Percentiles rank a stretch among this genome's conserved stretches.
phyloP scores from a whole-genome alignment of 2,113 vertebrate species.

The Calidris pygmaea region DNA sequence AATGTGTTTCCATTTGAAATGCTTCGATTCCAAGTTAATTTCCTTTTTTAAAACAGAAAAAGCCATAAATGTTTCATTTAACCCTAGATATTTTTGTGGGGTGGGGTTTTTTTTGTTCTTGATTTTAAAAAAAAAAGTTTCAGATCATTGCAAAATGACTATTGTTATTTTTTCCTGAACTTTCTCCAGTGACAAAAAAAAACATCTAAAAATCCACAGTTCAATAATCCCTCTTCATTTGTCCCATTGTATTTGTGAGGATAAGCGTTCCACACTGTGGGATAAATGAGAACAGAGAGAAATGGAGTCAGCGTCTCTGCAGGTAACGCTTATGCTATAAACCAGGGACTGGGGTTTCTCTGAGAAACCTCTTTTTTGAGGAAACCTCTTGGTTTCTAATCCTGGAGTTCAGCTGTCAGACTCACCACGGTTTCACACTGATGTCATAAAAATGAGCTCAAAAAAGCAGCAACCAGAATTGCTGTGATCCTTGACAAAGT shows the following conservation, averaged over 20 bases:
- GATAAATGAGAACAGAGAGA: neutral
- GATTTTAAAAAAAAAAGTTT: neutral
- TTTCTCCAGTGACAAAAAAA: neutral
- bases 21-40: neutral
- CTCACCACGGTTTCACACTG: fast-evolving
- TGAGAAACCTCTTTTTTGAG: neutral
- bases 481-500: neutral
- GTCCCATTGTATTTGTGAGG: neutral
- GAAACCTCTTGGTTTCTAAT: neutral
- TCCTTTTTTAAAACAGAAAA: neutral
- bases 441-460: neutral
- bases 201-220: neutral
- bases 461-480: neutral
- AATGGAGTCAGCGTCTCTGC: neutral
- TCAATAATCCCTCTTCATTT: neutral
- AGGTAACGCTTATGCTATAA: neutral
- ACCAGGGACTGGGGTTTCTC: neutral
- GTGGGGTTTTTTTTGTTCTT: neutral
- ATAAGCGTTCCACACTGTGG: neutral
- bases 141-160: neutral
- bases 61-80: neutral
- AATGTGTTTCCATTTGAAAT: neutral
- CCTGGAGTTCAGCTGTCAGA: neutral
- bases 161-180: neutral
- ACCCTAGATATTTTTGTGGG: neutral